Percentiles rank a stretch among this genome's conserved stretches.
Evolutionary conservation across 92 coral and sea anemone genomes (phyloP).

Genomic region (Hydrozoanthus gracilis): DNA sequence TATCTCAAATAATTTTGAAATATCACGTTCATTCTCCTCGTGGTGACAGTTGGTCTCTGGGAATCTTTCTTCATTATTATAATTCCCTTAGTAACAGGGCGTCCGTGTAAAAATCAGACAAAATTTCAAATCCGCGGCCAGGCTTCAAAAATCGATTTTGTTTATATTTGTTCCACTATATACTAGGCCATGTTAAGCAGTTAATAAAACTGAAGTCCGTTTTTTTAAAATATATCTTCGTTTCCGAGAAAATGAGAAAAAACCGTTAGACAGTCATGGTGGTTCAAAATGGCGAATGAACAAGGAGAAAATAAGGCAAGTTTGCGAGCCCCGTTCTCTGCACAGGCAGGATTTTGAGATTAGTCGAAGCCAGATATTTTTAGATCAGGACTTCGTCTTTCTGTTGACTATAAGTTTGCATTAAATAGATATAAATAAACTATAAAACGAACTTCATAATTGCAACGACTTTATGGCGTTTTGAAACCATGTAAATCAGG

Average conservation of each 20-base stretch:
- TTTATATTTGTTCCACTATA: not conserved
- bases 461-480: slow-evolving; percentile 6
- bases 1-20: not conserved
- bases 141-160: not conserved
- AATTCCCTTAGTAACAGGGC: not conserved
- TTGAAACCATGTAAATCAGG: slow-evolving; percentile 12
- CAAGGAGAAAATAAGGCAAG: slow-evolving; percentile 5
- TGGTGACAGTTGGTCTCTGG: not conserved
- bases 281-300: slow-evolving; percentile 5
- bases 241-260: slow-evolving; percentile 2
- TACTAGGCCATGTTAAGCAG: not conserved
- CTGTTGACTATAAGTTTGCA: slow-evolving; percentile 4
- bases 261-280: not conserved
- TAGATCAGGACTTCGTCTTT: slow-evolving; percentile 5
- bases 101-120: slow-evolving; percentile 6
- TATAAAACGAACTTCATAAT: not conserved
- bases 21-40: not conserved
- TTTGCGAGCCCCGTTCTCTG: not conserved
- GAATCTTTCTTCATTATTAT: not conserved
- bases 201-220: not conserved
- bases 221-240: not conserved
- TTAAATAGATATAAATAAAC: slow-evolving; percentile 1
- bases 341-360: not conserved
- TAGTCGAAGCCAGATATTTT: not conserved
- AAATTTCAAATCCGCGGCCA: slow-evolving; percentile 8